Percentiles rank a stretch among this genome's conserved stretches.
phyloP scores from a whole-genome alignment of 1,140 invertebrate genomes.

The Drosophila funebris region DNA sequence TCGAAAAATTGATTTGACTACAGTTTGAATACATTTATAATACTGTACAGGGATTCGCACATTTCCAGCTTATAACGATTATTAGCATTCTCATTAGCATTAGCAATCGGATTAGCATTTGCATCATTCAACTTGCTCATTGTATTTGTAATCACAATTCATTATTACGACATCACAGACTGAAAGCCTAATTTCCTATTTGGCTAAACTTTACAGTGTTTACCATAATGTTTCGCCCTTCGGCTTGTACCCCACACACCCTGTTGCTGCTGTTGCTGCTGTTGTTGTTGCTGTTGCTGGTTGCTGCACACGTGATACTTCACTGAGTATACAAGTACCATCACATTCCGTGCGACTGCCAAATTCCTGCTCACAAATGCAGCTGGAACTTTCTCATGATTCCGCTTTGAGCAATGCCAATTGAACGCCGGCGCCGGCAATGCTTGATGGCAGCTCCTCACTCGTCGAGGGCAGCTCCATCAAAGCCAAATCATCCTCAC shows the following conservation, averaged over 20 bases:
- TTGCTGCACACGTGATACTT: conserved; percentile 66
- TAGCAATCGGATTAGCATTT: conserved; percentile 8
- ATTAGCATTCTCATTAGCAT: conserved; percentile 16
- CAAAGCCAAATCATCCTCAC: conserved; percentile 69
- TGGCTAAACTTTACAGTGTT: conserved; percentile 42
- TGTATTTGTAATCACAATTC: conserved; percentile 70
- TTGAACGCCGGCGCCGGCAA: conserved; percentile 39
- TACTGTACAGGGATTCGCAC: conserved; percentile 63
- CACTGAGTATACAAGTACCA: conserved; percentile 73
- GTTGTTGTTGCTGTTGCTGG: conserved; percentile 7
- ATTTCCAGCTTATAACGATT: conserved; percentile 2
- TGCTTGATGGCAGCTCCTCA: conserved; percentile 51
- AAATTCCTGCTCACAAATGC: conserved; percentile 75
- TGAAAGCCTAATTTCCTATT: not conserved
- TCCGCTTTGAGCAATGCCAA: conserved; percentile 51
- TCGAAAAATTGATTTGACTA: conserved; percentile 11
- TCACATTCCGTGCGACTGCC: conserved; percentile 73
- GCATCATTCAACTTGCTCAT: conserved; percentile 16
- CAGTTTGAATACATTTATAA: conserved; percentile 42
- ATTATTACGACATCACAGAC: conserved; percentile 73
- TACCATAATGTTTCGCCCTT: conserved; percentile 51
- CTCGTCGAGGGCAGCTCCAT: conserved; percentile 70
- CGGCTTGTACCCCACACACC: not conserved
- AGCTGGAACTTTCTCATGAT: conserved; percentile 53
- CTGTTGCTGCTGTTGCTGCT: not conserved